Evolutionary conservation across 2,113 vertebrate genomes (phyloP).

Genomic region (Istiophorus platypterus): DNA sequence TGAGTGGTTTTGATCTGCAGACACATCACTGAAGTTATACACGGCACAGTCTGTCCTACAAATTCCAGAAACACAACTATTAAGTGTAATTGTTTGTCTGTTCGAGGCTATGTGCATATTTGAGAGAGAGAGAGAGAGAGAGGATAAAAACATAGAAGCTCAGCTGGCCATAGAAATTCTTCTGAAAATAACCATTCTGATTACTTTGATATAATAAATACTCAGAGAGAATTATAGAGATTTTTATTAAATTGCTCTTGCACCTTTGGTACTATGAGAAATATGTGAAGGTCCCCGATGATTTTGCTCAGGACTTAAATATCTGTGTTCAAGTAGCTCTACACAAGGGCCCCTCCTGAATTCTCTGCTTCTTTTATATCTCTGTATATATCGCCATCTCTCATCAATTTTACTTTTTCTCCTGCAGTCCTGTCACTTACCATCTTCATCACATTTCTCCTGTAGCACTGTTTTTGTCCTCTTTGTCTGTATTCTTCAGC

Average conservation of each 20-base stretch:
- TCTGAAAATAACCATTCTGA: not conserved
- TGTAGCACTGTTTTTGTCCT: slow-evolving; percentile 8
- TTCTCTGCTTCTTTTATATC: not conserved
- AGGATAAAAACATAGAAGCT: slow-evolving; percentile 22
- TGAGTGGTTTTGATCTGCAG: slow-evolving; percentile 9
- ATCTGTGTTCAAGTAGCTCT: not conserved
- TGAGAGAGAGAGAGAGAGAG: no score
- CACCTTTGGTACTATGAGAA: no score
- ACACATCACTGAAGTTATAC: not conserved
- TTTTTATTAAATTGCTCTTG: no score
- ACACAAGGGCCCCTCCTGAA: not conserved
- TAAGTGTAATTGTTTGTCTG: slow-evolving; percentile 21
- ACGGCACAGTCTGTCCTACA: not conserved
- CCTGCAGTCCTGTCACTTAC: slow-evolving; percentile 25
- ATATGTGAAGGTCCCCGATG: slow-evolving; percentile 8
- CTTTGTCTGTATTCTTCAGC: not conserved
- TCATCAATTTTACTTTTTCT: not conserved
- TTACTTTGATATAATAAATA: slow-evolving; percentile 5
- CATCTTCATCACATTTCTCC: slow-evolving; percentile 7
- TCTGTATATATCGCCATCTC: slow-evolving; percentile 3
- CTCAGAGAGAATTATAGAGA: no score
- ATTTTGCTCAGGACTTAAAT: not conserved
- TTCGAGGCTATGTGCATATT: slow-evolving; percentile 16
- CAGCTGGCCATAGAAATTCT: not conserved
- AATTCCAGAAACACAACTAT: not conserved